Percentiles rank a stretch among this genome's conserved stretches.
phyloP scores from a whole-genome alignment of 2,797 vertebrate genomes.

The Bryconaethiops microstoma region DNA sequence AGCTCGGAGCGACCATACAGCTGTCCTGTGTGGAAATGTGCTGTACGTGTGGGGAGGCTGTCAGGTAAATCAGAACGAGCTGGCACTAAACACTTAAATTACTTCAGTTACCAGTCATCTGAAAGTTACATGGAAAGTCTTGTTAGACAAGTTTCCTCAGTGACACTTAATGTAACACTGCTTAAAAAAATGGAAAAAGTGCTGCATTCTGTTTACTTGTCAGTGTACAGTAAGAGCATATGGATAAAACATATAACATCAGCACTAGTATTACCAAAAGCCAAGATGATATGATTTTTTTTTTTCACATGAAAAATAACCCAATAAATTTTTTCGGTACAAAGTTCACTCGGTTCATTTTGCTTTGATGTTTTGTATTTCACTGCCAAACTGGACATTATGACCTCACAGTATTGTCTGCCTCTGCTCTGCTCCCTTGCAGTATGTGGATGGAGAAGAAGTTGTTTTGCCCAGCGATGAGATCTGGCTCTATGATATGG shows the following conservation, averaged over 20 bases:
- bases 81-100: neutral
- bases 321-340: neutral
- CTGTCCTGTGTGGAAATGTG: conserved; percentile 79
- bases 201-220: neutral
- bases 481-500: conserved; percentile 91
- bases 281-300: too few species aligned
- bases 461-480: conserved; percentile 87
- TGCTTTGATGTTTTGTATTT: neutral
- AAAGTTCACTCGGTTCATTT: neutral
- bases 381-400: neutral
- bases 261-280: too few species aligned
- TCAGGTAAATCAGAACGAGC: conserved; percentile 79
- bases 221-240: too few species aligned
- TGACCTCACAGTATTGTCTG: neutral
- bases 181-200: neutral
- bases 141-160: neutral
- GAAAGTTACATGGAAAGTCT: neutral
- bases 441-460: conserved; percentile 88
- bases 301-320: too few species aligned
- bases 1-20: conserved; percentile 89
- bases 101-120: neutral
- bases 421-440: conserved; percentile 40
- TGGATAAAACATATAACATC: too few species aligned
- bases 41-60: conserved; percentile 93
- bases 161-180: neutral